Conservation (phyloP, 2,888 invertebrate genomes). For the Argynnis bischoffii region DNA sequence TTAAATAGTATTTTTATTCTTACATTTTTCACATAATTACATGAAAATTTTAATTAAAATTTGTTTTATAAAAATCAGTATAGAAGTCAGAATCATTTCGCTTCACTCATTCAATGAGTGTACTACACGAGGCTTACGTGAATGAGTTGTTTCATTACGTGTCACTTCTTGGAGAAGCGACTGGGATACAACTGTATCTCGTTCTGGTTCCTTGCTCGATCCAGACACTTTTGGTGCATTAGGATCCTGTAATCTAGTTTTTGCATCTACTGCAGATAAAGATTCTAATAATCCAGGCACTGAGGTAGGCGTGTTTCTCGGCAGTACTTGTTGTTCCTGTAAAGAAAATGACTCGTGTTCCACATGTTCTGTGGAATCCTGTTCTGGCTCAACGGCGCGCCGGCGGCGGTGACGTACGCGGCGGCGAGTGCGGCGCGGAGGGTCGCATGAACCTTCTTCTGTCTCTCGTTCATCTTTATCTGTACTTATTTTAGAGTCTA, state of each 20-base stretch:
- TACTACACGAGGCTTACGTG: constrained; percentile 13
- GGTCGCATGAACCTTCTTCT: not conserved
- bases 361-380: not conserved
- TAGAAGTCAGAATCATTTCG: too few species aligned
- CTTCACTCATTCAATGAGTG: not conserved
- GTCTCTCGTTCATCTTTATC: not conserved
- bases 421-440: constrained; percentile 4
- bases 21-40: too few species aligned
- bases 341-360: not conserved
- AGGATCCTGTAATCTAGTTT: not conserved
- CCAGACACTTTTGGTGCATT: too few species aligned
- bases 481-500: not conserved
- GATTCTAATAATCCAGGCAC: not conserved
- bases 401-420: constrained; percentile 14
- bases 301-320: not conserved
- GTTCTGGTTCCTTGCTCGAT: not conserved
- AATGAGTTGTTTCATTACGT: constrained; percentile 10
- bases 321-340: not conserved
- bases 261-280: not conserved
- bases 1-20: too few species aligned
- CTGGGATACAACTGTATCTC: not conserved
- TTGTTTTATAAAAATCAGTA: too few species aligned
- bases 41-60: too few species aligned
- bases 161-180: constrained; percentile 7
- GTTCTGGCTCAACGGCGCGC: not conserved